Base-by-base conservation (phyloP, 1,140 invertebrate species). In the Drosophila albomicans region DNA sequence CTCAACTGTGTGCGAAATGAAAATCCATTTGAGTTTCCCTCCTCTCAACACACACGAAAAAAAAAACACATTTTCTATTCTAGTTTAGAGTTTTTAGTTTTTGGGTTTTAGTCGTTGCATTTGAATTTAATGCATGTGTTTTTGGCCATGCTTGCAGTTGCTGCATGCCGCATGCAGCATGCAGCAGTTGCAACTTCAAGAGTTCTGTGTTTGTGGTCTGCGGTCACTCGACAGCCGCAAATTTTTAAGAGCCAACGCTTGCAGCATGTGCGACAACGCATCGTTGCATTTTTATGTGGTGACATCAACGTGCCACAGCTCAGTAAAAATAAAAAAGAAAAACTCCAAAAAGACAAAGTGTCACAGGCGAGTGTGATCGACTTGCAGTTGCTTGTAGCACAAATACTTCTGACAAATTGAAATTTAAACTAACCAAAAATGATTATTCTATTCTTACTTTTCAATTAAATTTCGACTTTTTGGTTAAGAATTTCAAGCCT, bases 241-340 rank as follows among this genome's bases (percentile, higher is more conserved):
- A 65, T 64, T 78, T 78, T 76, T 78, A 80, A 80, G 63, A 80
- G 74, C 57, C 61, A 78, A 78, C 61, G 62, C 41, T 69, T 68
- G 58, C 65, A 72, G 61, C 78, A 80, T 72, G 73, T 79, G 69
- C 75, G 68, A 71, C 63, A 77, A 76, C 73, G 72, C 72, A 64
- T 70, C 72, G 73, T 57, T 73, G 77, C 63, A 79, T 79, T 79
- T 79, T 79, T 79, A 77, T 68, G 77, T 70, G 71, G 61, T 51
- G 52, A 78, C 74, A 71, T 77, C 76, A 79, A 79, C 74, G 76
- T 79, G 76, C 74, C 76, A 61, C 59, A 52, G 58, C 43, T 38
- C 57, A 49, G 62, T 49, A 59, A 62, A 74, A 74, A 66, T 67
- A 30, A 57, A 52, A n/a, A 46, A 52, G 51, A 51, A 70, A 3